Percentiles rank a stretch among this genome's conserved stretches.
phyloP scores from a whole-genome alignment of 1,140 invertebrate genomes.

The Drosophila yakuba region DNA sequence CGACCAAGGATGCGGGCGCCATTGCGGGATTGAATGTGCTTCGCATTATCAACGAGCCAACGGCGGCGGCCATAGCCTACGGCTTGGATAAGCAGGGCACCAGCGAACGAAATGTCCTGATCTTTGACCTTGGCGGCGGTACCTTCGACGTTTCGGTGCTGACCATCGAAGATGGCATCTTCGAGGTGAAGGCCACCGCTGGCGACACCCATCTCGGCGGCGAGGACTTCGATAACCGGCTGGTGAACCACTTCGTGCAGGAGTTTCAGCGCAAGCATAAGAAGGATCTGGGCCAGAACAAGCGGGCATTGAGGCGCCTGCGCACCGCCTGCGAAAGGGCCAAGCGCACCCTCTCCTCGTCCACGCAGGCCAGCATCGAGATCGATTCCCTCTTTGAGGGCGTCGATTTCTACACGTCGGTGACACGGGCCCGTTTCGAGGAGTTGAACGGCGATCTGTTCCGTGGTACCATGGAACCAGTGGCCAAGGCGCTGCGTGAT shows the following conservation, averaged over 20 bases:
- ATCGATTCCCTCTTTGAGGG: conserved; percentile 98
- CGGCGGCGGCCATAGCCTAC: conserved; percentile 99
- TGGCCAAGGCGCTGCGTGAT: conserved; percentile 96
- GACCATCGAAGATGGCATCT: conserved; percentile 97
- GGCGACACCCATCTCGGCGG: conserved; percentile 99
- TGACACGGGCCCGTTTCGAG: conserved; percentile 97
- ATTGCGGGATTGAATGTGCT: conserved; percentile 94
- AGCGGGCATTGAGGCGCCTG: conserved; percentile 94
- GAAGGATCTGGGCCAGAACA: conserved; percentile 95
- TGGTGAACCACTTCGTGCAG: conserved; percentile 98
- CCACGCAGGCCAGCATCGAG: conserved; percentile 96
- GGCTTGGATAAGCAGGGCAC: conserved; percentile 98
- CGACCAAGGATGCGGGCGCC: conserved; percentile 95
- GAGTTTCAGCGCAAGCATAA: conserved; percentile 99
- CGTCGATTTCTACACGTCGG: conserved; percentile 97
- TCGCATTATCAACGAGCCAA: conserved; percentile 97
- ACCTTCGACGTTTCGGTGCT: conserved; percentile 99
- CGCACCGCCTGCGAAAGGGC: conserved; percentile 97
- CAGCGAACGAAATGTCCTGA: conserved; percentile 93
- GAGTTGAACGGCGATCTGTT: conserved; percentile 97
- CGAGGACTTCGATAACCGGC: conserved; percentile 96
- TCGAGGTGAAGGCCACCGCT: conserved; percentile 98
- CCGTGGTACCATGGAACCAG: conserved; percentile 96
- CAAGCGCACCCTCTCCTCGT: conserved; percentile 97
- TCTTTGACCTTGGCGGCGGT: conserved; percentile 98